Conservation (phyloP, 2,888 invertebrate species). For the Caenorhabditis sinica region DNA sequence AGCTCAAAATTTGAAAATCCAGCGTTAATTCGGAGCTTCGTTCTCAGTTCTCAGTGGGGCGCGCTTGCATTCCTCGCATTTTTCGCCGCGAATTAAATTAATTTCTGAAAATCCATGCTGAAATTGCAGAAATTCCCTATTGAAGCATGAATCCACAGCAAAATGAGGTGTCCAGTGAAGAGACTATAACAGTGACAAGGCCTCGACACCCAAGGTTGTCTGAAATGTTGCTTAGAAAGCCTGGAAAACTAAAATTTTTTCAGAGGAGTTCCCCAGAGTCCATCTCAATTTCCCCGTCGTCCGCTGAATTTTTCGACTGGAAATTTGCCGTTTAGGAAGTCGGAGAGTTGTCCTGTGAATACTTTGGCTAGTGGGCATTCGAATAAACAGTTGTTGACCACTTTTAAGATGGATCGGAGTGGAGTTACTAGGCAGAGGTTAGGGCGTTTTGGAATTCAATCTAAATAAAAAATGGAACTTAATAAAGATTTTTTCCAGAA, state of each 20-base stretch:
- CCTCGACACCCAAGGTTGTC: conserved; percentile 28
- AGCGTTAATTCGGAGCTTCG: conserved; percentile 16
- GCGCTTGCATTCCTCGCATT: background rate
- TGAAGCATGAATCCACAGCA: background rate
- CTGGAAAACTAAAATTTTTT: background rate
- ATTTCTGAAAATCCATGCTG: background rate
- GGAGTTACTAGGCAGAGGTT: background rate
- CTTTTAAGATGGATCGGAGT: conserved; percentile 40
- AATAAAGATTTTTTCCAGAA: background rate
- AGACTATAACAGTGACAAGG: background rate
- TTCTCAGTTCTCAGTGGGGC: background rate
- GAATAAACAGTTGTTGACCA: conserved; percentile 51
- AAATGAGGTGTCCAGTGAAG: conserved; percentile 24
- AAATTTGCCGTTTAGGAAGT: conserved; percentile 41
- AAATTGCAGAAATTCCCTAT: background rate
- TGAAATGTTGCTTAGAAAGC: background rate
- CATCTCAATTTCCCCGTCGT: conserved; percentile 42
- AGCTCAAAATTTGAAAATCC: conserved; percentile 8
- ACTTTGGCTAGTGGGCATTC: conserved; percentile 57
- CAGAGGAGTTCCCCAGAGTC: conserved; percentile 53
- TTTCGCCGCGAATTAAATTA: conserved; percentile 3
- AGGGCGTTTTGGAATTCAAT: background rate
- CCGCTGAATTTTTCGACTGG: conserved; percentile 58
- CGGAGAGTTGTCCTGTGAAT: conserved; percentile 53
- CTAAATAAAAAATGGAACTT: background rate